Percentiles rank a stretch among this genome's conserved stretches.
These are phyloP conservation scores for Xylophagus ater DNA, from an alignment of 2,888 invertebrate species.

Conservation along the genomic window DNA sequence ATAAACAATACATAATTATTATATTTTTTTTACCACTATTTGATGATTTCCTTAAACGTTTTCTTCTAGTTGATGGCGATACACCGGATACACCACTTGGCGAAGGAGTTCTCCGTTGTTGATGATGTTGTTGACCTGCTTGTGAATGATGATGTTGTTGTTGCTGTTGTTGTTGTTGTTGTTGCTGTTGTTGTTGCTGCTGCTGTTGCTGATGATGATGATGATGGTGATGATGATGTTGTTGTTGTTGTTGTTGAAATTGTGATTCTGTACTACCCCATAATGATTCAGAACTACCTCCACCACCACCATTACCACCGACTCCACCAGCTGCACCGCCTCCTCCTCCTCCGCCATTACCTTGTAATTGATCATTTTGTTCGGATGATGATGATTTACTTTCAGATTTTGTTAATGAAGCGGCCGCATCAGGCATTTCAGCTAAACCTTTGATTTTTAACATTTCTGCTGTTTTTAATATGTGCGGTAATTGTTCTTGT, in stretches of 20 bases:
- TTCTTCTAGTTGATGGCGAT: conserved; percentile 52
- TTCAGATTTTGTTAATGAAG: conserved; percentile 60
- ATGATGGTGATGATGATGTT: conserved; percentile 48
- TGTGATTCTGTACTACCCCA: conserved; percentile 43
- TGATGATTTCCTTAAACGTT: conserved; percentile 52
- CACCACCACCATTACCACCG: too few species aligned
- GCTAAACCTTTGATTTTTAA: conserved; percentile 81
- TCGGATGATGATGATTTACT: conserved; percentile 44
- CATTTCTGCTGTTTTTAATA: conserved; percentile 71
- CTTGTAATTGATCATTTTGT: conserved; percentile 42
- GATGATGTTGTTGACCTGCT: conserved; percentile 50
- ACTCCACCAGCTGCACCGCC: conserved; percentile 38
- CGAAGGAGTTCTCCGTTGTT: conserved; percentile 41
- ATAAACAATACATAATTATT: too few species aligned
- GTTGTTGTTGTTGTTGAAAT: conserved; percentile 47
- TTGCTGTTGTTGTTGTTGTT: conserved; percentile 50
- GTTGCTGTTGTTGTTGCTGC: conserved; percentile 40
- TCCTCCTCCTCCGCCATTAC: conserved; percentile 17
- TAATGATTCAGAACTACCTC: conserved; percentile 41
- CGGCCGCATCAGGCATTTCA: conserved; percentile 71
- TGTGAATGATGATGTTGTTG: conserved; percentile 49
- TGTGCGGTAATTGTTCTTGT: conserved; percentile 72
- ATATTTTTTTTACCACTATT: conserved; percentile 41
- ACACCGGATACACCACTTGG: conserved; percentile 48
- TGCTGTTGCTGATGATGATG: conserved; percentile 44